These are phyloP conservation scores for Sphecodes monilicornis DNA, from an alignment of 2,888 invertebrate genomes.

Conservation along the genomic window DNA sequence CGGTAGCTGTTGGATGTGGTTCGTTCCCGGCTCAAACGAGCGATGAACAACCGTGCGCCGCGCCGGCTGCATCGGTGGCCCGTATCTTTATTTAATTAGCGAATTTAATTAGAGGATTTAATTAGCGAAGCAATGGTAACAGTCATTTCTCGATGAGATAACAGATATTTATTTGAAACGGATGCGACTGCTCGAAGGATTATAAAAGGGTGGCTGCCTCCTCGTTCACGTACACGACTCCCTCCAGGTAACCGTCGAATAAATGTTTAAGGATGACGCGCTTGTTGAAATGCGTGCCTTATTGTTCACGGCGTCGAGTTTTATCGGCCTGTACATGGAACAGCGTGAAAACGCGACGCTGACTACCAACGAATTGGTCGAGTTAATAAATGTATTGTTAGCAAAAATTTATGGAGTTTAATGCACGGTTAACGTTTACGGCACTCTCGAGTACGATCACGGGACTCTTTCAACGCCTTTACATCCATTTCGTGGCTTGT, in stretches of 20 bases:
- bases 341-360: neutral
- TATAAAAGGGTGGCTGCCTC: constrained; percentile 28
- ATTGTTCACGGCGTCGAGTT: constrained; percentile 17
- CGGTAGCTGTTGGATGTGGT: neutral
- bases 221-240: neutral
- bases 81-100: constrained; percentile 60
- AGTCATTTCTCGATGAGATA: constrained; percentile 56
- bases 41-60: neutral
- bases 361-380: neutral
- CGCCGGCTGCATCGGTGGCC: constrained; percentile 29
- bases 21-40: constrained; percentile 28
- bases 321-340: constrained; percentile 2
- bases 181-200: constrained; percentile 52
- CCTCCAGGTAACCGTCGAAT: neutral
- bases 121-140: constrained; percentile 55
- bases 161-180: constrained; percentile 58
- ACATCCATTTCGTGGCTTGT: neutral
- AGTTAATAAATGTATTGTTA: constrained; percentile 29
- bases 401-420: constrained; percentile 25
- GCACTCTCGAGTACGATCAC: neutral
- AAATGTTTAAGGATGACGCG: constrained; percentile 30
- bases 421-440: neutral
- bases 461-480: constrained; percentile 2
- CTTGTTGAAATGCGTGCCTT: neutral
- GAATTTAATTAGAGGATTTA: no score